Base-by-base conservation (phyloP, 1,140 invertebrate genomes). In the Pseudomyrmex dendroicus region DNA sequence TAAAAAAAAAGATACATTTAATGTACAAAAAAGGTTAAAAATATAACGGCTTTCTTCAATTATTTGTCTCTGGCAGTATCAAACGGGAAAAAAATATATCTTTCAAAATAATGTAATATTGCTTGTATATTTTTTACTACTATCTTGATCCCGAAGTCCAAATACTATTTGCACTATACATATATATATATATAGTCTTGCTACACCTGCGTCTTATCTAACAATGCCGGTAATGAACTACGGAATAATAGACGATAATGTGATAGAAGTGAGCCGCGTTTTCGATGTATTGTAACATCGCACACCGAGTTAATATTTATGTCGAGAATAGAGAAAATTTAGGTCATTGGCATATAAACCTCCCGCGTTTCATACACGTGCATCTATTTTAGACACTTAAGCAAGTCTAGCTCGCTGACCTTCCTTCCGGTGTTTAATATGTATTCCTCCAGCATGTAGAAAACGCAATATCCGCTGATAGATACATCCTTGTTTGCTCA, bases 311-410 rank as follows among this genome's bases (percentile, higher is more conserved):
- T 83, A 61, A 85, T 84, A 82, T 66, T 48, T 73, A 35, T 48
- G 56, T 61, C 44, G 57, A 85, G 72, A 86, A 88, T 86, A 86
- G 22, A 74, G 67, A 46, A 74, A 87, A 91, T 89, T 89, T 90
- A 61, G 90, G 90, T 89, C 89, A 90, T 88, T 91, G 89, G 85
- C 90, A 86, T 86, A 76, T 73, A 76, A 67, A 48, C 52, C 17
- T 25, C 44, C 20, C 48, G 66, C 52, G 35, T 7, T 4, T 35
- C 35, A 35, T 35, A 35, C 35, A 35, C 4, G 62, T 44, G 22
- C 44, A n/a, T 83, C 86, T 90, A 91, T 90, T 91, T 89, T 87
- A 61, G 72, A 83, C 72, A 74, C 64, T 85, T 86, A 50, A 62
- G 15, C 83, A 54, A 67, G 61, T 66, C 17, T 50, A 17, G 54